phyloP scores from a whole-genome alignment of 2,888 invertebrate species.

The Brenthis daphne region DNA sequence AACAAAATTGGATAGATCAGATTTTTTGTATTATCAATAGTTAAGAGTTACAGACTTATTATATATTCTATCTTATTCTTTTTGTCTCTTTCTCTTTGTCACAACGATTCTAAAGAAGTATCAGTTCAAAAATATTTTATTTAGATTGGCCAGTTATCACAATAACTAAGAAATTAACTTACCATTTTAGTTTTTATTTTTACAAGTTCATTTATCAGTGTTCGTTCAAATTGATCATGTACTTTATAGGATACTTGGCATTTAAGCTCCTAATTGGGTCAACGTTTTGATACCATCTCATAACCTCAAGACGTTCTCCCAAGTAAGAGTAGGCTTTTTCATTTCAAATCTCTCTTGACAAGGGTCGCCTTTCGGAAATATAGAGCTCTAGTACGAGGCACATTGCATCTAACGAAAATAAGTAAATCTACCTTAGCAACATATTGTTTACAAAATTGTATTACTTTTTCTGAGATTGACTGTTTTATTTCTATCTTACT shows the following conservation, averaged over 20 bases:
- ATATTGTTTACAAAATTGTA: conserved; percentile 9
- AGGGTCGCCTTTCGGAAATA: conserved; percentile 33
- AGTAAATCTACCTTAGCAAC: conserved; percentile 10
- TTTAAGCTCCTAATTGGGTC: conserved; percentile 22
- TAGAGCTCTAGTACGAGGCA: conserved; percentile 15
- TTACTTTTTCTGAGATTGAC: not conserved
- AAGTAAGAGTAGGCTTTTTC: conserved; percentile 32
- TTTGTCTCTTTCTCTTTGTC: too few relatives aligned
- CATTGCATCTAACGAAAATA: conserved; percentile 11
- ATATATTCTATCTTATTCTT: too few relatives aligned
- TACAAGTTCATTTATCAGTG: conserved; percentile 1
- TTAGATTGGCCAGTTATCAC: too few relatives aligned
- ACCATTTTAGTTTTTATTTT: too few relatives aligned
- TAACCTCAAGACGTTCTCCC: conserved; percentile 33
- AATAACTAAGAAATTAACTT: too few relatives aligned
- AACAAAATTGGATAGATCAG: too few relatives aligned
- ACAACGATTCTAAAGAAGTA: too few relatives aligned
- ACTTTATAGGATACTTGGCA: conserved; percentile 6
- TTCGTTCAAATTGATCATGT: not conserved
- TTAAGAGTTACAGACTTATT: too few relatives aligned
- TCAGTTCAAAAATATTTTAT: too few relatives aligned
- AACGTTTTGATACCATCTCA: conserved; percentile 28
- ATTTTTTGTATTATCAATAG: too few relatives aligned
- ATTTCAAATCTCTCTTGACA: conserved; percentile 34
- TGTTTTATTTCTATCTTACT: not conserved